phyloP scores from a whole-genome alignment of 2,888 invertebrate genomes.

The Marronus borbonicus region DNA sequence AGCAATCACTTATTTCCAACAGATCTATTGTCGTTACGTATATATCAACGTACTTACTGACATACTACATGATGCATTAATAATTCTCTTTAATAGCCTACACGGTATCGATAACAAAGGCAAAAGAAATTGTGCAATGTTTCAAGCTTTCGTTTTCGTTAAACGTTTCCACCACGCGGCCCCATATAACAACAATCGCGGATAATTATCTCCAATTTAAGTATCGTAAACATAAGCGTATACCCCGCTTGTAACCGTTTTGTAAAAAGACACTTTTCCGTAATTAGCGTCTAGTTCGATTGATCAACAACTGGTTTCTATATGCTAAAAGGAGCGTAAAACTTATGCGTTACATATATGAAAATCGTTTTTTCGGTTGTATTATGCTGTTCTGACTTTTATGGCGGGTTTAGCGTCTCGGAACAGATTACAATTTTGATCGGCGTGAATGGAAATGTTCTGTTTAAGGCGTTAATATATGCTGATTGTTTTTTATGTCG shows the following conservation, averaged over 20 bases:
- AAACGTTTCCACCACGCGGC: background rate
- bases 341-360: background rate
- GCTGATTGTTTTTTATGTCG: constrained; percentile 13
- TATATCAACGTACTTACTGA: constrained; percentile 11
- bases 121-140: constrained; percentile 30
- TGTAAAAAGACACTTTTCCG: constrained; percentile 13
- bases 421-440: background rate
- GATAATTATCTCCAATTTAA: constrained; percentile 11
- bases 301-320: background rate
- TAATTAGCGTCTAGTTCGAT: background rate
- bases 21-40: background rate
- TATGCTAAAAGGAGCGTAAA: background rate
- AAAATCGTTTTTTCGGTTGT: background rate
- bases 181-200: constrained; percentile 2
- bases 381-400: constrained; percentile 7
- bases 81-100: constrained; percentile 25
- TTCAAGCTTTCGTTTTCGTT: constrained; percentile 7
- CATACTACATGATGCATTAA: constrained; percentile 13
- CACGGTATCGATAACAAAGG: constrained; percentile 16
- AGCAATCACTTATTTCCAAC: background rate
- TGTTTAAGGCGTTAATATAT: constrained; percentile 7
- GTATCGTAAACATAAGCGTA: background rate
- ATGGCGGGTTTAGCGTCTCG: background rate
- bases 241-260: background rate
- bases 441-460: no score